phyloP scores from a whole-genome alignment of 2,888 invertebrate species.

The Seladonia tumulorum region DNA sequence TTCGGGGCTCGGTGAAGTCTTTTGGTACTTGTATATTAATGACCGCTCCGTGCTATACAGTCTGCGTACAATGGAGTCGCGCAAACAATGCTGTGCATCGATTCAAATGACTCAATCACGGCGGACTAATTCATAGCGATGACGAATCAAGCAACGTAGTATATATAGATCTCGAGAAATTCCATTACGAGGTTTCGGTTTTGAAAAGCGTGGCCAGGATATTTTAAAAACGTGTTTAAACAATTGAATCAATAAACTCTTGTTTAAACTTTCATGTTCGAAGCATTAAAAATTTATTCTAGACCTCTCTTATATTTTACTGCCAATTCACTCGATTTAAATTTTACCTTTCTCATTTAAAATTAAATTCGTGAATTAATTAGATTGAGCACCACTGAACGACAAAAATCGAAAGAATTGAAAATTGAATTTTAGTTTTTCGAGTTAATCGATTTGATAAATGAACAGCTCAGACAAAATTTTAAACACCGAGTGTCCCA shows the following conservation, averaged over 20 bases:
- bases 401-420: too few species aligned
- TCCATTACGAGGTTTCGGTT: not conserved
- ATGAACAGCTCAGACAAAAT: not conserved
- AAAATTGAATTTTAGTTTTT: too few species aligned
- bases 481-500: not conserved
- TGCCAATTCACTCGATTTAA: not conserved
- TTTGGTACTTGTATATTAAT: slow-evolving; percentile 71
- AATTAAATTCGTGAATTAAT: not conserved
- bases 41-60: slow-evolving; percentile 57
- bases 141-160: slow-evolving; percentile 22
- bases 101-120: slow-evolving; percentile 80
- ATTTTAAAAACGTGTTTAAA: not conserved
- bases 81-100: slow-evolving; percentile 75
- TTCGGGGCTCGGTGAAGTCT: slow-evolving; percentile 66
- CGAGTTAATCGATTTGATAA: too few species aligned
- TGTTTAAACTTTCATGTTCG: not conserved
- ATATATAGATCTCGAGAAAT: not conserved
- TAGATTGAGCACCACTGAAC: not conserved
- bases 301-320: not conserved
- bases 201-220: not conserved
- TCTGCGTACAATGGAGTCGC: slow-evolving; percentile 66
- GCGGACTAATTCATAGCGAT: slow-evolving; percentile 52
- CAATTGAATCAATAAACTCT: not conserved
- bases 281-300: too few species aligned
- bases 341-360: not conserved